Evolutionary conservation across 2,888 invertebrate species (phyloP), one percentile per base, ranked within the genome.

Genomic region (Hypercompe scribonia): DNA sequence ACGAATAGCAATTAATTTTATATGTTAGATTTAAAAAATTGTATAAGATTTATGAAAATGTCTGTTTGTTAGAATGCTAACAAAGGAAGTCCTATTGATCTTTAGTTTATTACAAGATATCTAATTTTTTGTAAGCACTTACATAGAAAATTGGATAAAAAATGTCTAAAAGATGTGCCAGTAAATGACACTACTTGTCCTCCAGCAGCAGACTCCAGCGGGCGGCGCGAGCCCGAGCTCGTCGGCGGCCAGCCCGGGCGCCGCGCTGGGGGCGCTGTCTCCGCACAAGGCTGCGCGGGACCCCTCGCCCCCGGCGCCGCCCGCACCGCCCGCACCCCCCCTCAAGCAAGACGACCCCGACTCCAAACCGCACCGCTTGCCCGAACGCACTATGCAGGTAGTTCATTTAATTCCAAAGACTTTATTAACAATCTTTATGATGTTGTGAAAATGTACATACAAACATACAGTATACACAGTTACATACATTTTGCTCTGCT

Each of bases 221-320:
- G 96, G 97, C 24, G 96, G 96, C 87, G 72, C 54, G 0, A 96
- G 97, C 73, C 82, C 82, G 24, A 28, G 58, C 58, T 58, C 58
- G 31, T 15, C 13, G 4, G 3, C 28, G 28, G 75, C 80, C 65
- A 50, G 65, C 7, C 15, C 73, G 2, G n/a, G 65, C 58, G 39
- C 13, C 28, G 4, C 28, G 33, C 50, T 75, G 5, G 31, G 63
- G 46, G 74, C 75, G 21, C 13, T 42, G 68, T 78, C 80, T 0
- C 83, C 83, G 11, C 74, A 54, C 39, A 67, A 46, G 70, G 61
- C 77, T 77, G 80, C 72, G 78, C 95, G 94, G 28, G 83, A 75
- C 1, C 24, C 72, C 0, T 74, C 81, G 8, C 72, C 72, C 21
- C 65, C 79, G 13, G 81, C 81, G 31, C 31, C 76, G 21, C 71